Evolutionary conservation across 2,113 vertebrate genomes (phyloP).

Genomic region (Meleagris gallopavo): DNA sequence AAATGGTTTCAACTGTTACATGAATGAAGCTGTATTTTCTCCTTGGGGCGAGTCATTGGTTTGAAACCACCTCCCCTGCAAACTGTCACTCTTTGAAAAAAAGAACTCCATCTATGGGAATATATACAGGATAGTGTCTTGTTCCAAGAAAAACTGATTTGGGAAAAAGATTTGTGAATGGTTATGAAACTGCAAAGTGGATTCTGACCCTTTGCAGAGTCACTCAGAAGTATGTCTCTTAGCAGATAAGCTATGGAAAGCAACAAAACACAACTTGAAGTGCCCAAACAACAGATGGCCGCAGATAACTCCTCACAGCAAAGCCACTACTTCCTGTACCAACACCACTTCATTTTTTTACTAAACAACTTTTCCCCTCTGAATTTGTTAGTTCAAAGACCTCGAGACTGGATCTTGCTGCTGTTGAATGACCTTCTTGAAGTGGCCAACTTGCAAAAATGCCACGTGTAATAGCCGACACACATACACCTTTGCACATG

Average conservation of each 20-base stretch:
- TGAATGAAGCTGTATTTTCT: not conserved
- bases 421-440: not conserved
- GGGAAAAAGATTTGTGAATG: not conserved
- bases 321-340: not conserved
- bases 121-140: not conserved
- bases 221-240: not conserved
- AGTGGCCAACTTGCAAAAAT: not conserved
- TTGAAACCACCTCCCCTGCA: not conserved
- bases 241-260: slow-evolving; percentile 13
- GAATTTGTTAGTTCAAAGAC: not conserved
- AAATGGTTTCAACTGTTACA: not conserved
- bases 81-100: not conserved
- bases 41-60: not conserved
- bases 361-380: not conserved
- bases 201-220: not conserved
- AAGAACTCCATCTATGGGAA: not conserved
- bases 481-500: not conserved
- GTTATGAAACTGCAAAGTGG: not conserved
- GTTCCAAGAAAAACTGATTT: not conserved
- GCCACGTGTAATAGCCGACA: not conserved
- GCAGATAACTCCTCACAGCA: not conserved
- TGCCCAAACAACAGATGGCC: slow-evolving; percentile 4
- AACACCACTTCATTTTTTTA: not conserved
- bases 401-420: not conserved
- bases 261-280: not conserved